These are phyloP conservation scores for Eupleurogrammus muticus DNA, from an alignment of 2,797 vertebrate genomes.

Conservation along the genomic window DNA sequence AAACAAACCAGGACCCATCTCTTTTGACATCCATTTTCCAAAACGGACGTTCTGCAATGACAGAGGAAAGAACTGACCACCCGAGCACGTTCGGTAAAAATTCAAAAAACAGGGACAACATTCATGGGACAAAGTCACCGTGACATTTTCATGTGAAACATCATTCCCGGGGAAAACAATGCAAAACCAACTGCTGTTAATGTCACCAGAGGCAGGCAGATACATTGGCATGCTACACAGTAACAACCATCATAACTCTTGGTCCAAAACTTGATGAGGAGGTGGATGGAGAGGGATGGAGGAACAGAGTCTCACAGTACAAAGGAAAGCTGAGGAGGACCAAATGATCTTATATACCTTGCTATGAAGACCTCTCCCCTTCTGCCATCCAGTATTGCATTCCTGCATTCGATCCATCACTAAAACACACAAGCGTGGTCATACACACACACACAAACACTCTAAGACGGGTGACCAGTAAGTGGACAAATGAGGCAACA, in stretches of 20 bases:
- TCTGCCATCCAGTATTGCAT: conserved; percentile 82
- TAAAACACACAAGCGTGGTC: conserved; percentile 86
- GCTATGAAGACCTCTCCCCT: conserved; percentile 80
- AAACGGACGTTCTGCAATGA: conserved; percentile 38
- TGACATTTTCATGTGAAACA: conserved; percentile 43
- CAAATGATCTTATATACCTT: conserved; percentile 84
- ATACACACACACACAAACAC: conserved; percentile 77
- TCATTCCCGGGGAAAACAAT: conserved; percentile 47
- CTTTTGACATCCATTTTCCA: conserved; percentile 40
- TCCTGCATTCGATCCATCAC: conserved; percentile 85
- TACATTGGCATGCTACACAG: conserved; percentile 71
- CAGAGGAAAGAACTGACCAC: conserved; percentile 51
- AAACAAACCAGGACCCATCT: conserved; percentile 50
- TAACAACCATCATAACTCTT: conserved; percentile 65
- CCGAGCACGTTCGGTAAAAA: conserved; percentile 37
- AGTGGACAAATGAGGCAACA: conserved; percentile 65
- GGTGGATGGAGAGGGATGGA: conserved; percentile 76
- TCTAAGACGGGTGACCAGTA: conserved; percentile 65
- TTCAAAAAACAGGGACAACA: conserved; percentile 42
- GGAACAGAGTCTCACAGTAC: conserved; percentile 75
- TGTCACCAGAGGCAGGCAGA: conserved; percentile 66
- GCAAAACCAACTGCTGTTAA: conserved; percentile 50
- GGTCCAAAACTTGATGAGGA: conserved; percentile 72
- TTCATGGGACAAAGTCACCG: conserved; percentile 57
- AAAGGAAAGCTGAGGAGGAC: conserved; percentile 77